Conservation (phyloP, 2,888 invertebrate genomes). For the Alviniconcha strummeri region DNA sequence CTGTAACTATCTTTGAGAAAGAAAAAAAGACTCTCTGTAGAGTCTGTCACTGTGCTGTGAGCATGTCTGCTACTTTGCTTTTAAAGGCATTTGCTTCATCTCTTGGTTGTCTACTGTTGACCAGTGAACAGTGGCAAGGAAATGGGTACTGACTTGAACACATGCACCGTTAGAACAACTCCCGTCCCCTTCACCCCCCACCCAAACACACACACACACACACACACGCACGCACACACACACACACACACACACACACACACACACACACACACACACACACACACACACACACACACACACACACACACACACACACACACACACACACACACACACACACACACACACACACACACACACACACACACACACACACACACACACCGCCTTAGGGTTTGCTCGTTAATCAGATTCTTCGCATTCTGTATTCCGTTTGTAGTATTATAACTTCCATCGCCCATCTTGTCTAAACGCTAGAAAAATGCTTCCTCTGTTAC, state of each 20-base stretch:
- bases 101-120: too few relatives aligned
- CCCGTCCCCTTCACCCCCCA: background rate
- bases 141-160: too few relatives aligned
- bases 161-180: too few relatives aligned
- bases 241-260: background rate
- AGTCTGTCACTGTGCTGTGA: too few relatives aligned
- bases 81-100: too few relatives aligned
- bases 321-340: constrained; percentile 1
- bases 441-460: too few relatives aligned
- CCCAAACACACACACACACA: background rate
- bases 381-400: background rate
- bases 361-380: background rate
- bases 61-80: too few relatives aligned
- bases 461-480: too few relatives aligned
- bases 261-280: background rate
- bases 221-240: background rate
- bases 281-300: background rate
- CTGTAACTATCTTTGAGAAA: too few relatives aligned
- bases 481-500: background rate
- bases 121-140: too few relatives aligned
- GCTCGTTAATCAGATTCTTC: background rate
- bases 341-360: background rate
- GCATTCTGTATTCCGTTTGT: too few relatives aligned
- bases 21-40: too few relatives aligned
- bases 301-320: background rate